Conservation (phyloP, 2,113 vertebrate genomes). For the Rissa tridactyla region DNA sequence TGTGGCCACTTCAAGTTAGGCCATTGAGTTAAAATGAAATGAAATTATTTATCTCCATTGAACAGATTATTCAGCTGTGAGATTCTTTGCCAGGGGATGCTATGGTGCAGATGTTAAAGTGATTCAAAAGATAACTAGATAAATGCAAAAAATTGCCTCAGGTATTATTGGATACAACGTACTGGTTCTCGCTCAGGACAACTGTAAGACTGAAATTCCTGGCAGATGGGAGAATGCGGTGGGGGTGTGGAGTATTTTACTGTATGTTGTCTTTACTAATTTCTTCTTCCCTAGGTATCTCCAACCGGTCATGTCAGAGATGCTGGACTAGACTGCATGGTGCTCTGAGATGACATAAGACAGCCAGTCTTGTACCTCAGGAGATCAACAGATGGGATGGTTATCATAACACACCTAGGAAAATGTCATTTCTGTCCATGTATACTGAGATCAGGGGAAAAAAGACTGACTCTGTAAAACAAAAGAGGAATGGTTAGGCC, state of each 20-base stretch:
- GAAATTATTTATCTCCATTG: background rate
- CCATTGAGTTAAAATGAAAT: background rate
- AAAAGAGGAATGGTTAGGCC: background rate
- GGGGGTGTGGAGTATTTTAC: accelerated
- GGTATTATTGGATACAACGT: background rate
- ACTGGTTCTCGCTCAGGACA: accelerated
- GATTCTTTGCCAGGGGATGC: background rate
- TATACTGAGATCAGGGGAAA: background rate
- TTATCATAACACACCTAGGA: background rate
- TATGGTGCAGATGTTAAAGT: background rate
- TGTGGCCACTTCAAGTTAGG: background rate
- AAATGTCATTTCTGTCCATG: background rate
- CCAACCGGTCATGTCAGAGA: background rate
- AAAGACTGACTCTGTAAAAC: background rate
- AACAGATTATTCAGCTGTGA: background rate
- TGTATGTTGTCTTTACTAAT: background rate
- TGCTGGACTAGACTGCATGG: background rate
- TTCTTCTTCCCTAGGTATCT: background rate
- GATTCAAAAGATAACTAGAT: background rate
- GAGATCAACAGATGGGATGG: background rate
- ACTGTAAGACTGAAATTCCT: background rate
- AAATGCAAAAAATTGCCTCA: background rate
- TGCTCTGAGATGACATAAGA: background rate
- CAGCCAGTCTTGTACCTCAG: background rate
- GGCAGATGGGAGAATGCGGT: background rate